A percentile compares a stretch with the other conserved stretches of the same genome.
These are phyloP conservation scores for Microdon myrmicae DNA, from an alignment of 2,888 invertebrate species.

Conservation along the genomic window DNA sequence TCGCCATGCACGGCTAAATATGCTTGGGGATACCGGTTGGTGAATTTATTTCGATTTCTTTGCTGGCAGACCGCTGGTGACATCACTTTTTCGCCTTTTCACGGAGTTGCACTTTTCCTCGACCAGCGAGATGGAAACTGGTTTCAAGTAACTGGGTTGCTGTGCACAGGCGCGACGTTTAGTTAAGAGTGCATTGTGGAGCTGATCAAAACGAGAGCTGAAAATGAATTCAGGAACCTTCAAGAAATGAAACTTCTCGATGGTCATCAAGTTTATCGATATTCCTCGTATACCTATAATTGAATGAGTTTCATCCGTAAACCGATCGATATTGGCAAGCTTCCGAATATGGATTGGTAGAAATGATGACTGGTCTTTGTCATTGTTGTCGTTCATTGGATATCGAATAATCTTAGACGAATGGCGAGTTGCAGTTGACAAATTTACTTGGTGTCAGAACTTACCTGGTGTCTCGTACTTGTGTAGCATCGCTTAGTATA, in stretches of 20 bases:
- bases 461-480: too few species aligned
- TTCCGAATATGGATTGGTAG: conserved; percentile 35
- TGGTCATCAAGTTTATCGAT: conserved; percentile 31
- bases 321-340: conserved; percentile 32
- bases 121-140: too few species aligned
- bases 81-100: conserved; percentile 27
- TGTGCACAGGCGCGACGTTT: too few species aligned
- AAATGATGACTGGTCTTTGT: conserved; percentile 32
- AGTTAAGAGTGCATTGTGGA: too few species aligned
- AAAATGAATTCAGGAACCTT: too few species aligned
- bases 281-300: neutral
- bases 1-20: conserved; percentile 12
- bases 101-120: too few species aligned
- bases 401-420: too few species aligned
- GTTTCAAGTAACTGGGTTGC: too few species aligned
- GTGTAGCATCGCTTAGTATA: too few species aligned
- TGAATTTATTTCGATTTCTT: conserved; percentile 1
- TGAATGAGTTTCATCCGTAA: conserved; percentile 14
- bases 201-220: too few species aligned
- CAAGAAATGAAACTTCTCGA: too few species aligned
- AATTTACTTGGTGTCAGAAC: conserved; percentile 5
- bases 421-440: too few species aligned
- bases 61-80: conserved; percentile 19
- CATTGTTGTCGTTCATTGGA: conserved; percentile 35
- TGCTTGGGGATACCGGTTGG: conserved; percentile 2